Percentiles rank a stretch among this genome's conserved stretches.
phyloP scores from a whole-genome alignment of 2,113 vertebrate species.

The Strix aluco region DNA sequence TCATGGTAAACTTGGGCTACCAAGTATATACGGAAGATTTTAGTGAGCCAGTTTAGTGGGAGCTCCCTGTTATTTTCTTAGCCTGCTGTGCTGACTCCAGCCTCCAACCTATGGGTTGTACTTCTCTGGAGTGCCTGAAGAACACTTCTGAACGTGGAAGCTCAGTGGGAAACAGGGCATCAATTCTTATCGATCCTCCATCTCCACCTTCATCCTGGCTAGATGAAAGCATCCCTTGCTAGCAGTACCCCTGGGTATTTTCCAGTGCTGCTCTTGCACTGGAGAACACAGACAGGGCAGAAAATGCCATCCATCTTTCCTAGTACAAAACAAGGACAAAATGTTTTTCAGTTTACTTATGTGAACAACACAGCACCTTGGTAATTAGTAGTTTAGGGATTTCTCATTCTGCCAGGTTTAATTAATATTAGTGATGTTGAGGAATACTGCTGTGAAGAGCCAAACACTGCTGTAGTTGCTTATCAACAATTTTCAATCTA shows the following conservation, averaged over 20 bases:
- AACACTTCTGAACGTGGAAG: not conserved
- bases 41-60: not conserved
- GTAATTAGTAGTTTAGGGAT: not conserved
- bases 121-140: not conserved
- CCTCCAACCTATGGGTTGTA: not conserved
- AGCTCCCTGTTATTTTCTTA: not conserved
- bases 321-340: not conserved
- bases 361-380: not conserved
- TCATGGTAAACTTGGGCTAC: not conserved
- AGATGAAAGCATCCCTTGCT: not conserved
- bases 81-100: not conserved
- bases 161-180: not conserved
- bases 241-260: not conserved
- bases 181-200: not conserved
- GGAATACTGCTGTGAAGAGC: not conserved
- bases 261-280: not conserved
- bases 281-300: not conserved
- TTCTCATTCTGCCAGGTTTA: constrained; percentile 12
- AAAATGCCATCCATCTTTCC: not conserved
- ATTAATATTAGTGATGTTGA: not conserved
- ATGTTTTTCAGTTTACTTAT: not conserved
- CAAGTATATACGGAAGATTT: not conserved
- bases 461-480: not conserved
- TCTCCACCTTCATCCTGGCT: not conserved
- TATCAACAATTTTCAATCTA: not conserved